Evolutionary conservation across 2,888 invertebrate species (phyloP).

Genomic region (Hipparchia semele): DNA sequence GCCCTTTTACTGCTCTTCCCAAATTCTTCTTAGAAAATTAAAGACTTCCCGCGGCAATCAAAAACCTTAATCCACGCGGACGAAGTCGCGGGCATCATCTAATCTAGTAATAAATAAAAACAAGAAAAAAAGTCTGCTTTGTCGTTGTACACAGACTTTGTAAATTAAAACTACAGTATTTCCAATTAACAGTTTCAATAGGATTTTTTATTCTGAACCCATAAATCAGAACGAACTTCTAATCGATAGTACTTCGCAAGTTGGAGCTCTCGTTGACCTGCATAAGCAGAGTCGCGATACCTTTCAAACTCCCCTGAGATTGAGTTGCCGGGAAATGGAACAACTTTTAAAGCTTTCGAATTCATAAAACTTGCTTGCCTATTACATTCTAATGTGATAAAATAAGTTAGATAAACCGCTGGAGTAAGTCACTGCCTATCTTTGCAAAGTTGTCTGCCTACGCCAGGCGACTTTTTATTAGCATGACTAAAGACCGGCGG

Average conservation of each 20-base stretch:
- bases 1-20: no score
- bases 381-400: constrained; percentile 24
- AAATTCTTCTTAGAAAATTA: no score
- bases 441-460: no score
- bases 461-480: no score
- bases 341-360: constrained; percentile 37
- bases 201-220: constrained; percentile 28
- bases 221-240: constrained; percentile 36
- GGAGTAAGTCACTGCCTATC: no score
- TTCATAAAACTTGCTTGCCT: constrained; percentile 24
- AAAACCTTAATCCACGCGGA: no score
- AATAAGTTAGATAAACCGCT: neutral
- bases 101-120: no score
- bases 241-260: constrained; percentile 38
- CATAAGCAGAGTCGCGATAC: constrained; percentile 36
- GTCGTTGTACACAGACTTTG: no score
- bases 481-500: no score
- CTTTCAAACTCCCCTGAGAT: constrained; percentile 37
- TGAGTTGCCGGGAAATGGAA: constrained; percentile 34
- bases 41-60: no score
- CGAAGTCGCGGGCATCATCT: no score
- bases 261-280: constrained; percentile 39
- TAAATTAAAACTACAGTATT: neutral
- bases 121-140: no score
- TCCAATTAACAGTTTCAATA: neutral